A percentile compares a stretch with the other conserved stretches of the same genome.
phyloP scores from a whole-genome alignment of 2,797 vertebrate species.

The Miichthys miiuy region DNA sequence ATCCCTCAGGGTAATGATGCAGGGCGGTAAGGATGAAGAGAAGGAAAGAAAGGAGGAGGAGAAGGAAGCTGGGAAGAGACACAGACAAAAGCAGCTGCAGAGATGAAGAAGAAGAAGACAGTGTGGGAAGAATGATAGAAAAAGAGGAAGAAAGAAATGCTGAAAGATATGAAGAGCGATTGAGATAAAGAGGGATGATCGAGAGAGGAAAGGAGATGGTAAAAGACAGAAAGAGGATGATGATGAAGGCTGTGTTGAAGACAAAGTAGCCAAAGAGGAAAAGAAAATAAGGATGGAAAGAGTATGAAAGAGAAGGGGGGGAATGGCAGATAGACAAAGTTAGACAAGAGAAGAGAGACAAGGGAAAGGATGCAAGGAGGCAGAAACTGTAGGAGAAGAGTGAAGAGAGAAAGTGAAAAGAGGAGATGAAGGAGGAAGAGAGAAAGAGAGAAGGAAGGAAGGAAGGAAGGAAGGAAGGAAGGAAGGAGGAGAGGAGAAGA shows the following conservation, averaged over 20 bases:
- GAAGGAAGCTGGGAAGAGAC: slow-evolving; percentile 16
- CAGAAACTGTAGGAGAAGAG: background rate
- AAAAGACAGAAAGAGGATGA: slow-evolving; percentile 5
- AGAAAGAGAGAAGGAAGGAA: background rate
- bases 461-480: background rate
- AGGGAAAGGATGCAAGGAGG: background rate
- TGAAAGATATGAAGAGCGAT: slow-evolving; percentile 9
- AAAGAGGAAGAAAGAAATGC: background rate
- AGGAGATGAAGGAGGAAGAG: background rate
- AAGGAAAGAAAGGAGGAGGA: slow-evolving; percentile 20
- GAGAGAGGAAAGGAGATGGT: background rate
- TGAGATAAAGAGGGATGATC: background rate
- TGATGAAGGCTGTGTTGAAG: no score
- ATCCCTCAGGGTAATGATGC: slow-evolving; percentile 60
- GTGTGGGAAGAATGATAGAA: slow-evolving; percentile 8
- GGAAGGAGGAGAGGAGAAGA: background rate
- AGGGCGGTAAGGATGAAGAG: slow-evolving; percentile 44
- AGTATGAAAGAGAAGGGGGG: background rate
- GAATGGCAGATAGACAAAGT: background rate
- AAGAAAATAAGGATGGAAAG: background rate
- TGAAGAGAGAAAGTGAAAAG: background rate
- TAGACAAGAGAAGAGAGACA: background rate
- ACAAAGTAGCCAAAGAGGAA: background rate
- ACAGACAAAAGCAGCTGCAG: background rate
- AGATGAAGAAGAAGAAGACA: background rate